Base-by-base conservation (phyloP, 2,888 invertebrate genomes). In the Pollenia angustigena region DNA sequence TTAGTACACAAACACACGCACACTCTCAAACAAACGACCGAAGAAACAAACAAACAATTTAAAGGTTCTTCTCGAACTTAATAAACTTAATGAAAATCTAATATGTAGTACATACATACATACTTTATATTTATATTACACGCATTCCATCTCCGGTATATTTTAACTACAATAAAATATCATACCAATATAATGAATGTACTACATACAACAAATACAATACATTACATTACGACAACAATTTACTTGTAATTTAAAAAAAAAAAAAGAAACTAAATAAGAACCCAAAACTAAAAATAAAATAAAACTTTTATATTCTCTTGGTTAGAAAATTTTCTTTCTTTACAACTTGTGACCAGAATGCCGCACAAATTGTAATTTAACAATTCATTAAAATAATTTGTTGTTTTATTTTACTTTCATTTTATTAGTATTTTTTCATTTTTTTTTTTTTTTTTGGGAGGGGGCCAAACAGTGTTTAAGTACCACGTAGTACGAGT, bases 311-410 rank as follows among this genome's bases (percentile, higher is more conserved):
- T n/a, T 44, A 11, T 44, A 44, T 69, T 52, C 18, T 52, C 52
- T 78, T 66, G 16, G 48, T 44, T 74, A 62, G 23, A 44, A 75
- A 81, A 82, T 58, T 82, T 56, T 76, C 46, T 78, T 69, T 64
- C 64, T 62, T 80, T 44, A 14, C 18, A 69, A 66, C 44, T 75
- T 81, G 75, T 75, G 66, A 74, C 72, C 78, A 56, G 60, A 82
- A 79, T 85, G 58, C 82, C 78, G 83, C 66, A 80, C 72, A 84
- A 82, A 87, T 83, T 81, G 83, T 87, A 74, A 78, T 78, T 82
- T 68, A 87, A 81, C 87, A 87, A 84, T 87, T 84, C 83, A 83
- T 87, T 80, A 83, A 87, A 80, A 87, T 81, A 76, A 83, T 84
- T 84, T 87, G 84, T 84, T 81, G 58, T 60, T 46, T 64, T 71